These are phyloP conservation scores for Belonocnema kinseyi DNA, from an alignment of 1,140 invertebrate genomes.

Conservation along the genomic window DNA sequence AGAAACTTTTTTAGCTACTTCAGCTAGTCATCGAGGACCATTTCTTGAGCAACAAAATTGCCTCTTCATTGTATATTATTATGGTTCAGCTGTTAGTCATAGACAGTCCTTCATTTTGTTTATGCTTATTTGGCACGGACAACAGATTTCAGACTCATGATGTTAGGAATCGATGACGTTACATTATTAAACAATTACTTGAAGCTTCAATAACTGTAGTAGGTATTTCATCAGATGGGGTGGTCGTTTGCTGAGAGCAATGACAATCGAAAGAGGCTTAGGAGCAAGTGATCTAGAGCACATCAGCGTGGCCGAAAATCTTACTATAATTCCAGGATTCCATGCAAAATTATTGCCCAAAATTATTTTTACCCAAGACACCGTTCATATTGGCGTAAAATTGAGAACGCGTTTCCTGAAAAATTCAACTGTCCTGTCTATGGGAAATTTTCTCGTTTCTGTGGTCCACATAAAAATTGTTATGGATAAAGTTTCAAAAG, in stretches of 20 bases:
- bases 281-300: neutral
- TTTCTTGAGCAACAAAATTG: neutral
- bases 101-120: slow-evolving; percentile 23
- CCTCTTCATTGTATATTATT: slow-evolving; percentile 5
- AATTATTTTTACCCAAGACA: slow-evolving; percentile 15
- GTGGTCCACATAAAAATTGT: neutral
- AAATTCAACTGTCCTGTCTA: neutral
- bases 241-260: slow-evolving; percentile 1
- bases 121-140: slow-evolving; percentile 38
- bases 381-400: slow-evolving; percentile 21
- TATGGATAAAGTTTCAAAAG: neutral
- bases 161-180: slow-evolving; percentile 17
- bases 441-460: neutral
- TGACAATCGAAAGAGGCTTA: neutral
- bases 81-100: slow-evolving; percentile 33
- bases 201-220: slow-evolving; percentile 16
- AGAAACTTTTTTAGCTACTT: slow-evolving; percentile 33
- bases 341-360: neutral
- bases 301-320: neutral
- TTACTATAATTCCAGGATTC: neutral
- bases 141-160: slow-evolving; percentile 34
- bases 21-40: slow-evolving; percentile 26
- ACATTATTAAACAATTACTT: slow-evolving; percentile 9
- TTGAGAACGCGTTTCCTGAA: neutral
- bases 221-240: slow-evolving; percentile 26